phyloP scores from a whole-genome alignment of 1,140 invertebrate genomes.

The Plodia interpunctella region DNA sequence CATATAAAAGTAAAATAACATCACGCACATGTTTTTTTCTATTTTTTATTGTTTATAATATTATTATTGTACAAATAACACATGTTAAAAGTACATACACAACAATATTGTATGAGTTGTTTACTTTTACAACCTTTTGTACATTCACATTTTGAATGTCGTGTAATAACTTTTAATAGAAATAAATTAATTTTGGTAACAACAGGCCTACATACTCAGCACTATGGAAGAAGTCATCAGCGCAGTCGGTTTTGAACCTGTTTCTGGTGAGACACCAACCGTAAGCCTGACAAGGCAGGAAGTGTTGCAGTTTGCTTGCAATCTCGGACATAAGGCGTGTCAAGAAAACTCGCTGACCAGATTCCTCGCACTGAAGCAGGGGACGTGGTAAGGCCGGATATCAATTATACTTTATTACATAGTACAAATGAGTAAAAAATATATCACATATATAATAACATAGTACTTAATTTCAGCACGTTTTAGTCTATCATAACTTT shows the following conservation, averaged over 20 bases:
- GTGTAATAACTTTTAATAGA: slow-evolving; percentile 4
- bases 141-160: neutral
- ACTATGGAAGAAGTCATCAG: slow-evolving; percentile 53
- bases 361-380: slow-evolving; percentile 37
- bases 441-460: too few relatives aligned
- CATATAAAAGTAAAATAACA: too few relatives aligned
- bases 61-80: too few relatives aligned
- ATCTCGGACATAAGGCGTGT: slow-evolving; percentile 44
- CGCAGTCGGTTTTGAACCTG: slow-evolving; percentile 38
- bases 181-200: slow-evolving; percentile 11
- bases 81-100: too few relatives aligned
- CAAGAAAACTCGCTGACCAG: slow-evolving; percentile 35
- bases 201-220: slow-evolving; percentile 42
- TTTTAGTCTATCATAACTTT: too few relatives aligned
- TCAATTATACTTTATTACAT: too few relatives aligned
- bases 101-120: too few relatives aligned
- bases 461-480: too few relatives aligned
- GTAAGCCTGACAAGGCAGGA: slow-evolving; percentile 43
- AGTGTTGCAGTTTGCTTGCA: slow-evolving; percentile 57
- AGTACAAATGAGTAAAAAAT: too few relatives aligned
- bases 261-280: slow-evolving; percentile 39
- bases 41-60: too few relatives aligned
- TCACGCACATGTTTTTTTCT: too few relatives aligned
- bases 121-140: neutral
- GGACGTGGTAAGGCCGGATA: slow-evolving; percentile 36